These are phyloP conservation scores for Leptopilina myrica DNA, from an alignment of 2,888 invertebrate species.

Conservation along the genomic window DNA sequence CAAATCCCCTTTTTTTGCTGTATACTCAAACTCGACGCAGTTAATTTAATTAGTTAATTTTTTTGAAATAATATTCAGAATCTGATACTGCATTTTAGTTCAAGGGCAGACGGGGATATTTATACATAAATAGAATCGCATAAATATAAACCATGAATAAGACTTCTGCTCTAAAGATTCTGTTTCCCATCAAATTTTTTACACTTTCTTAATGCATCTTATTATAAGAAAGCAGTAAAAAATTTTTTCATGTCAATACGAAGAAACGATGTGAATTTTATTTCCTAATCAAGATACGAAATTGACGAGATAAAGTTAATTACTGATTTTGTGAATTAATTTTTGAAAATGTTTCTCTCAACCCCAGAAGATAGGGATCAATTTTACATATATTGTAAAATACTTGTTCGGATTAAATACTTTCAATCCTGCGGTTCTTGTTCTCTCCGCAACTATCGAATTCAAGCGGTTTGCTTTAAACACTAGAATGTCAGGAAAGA, in stretches of 20 bases:
- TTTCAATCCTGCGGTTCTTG: conserved; percentile 8
- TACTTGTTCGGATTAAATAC: neutral
- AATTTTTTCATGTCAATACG: too few species aligned
- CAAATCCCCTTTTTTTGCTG: neutral
- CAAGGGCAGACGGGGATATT: conserved; percentile 32
- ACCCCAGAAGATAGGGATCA: neutral
- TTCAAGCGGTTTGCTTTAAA: neutral
- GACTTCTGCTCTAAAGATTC: neutral
- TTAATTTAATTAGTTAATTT: neutral
- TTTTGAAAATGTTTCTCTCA: too few species aligned
- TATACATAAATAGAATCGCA: conserved; percentile 34
- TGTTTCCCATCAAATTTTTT: neutral
- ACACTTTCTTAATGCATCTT: neutral
- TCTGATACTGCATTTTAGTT: conserved; percentile 23
- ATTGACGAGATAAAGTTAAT: too few species aligned
- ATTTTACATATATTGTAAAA: conserved; percentile 1
- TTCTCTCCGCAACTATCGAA: conserved; percentile 9
- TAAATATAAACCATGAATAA: conserved; percentile 37
- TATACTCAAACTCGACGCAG: too few species aligned
- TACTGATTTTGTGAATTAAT: too few species aligned
- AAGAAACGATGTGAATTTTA: neutral
- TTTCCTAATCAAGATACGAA: neutral
- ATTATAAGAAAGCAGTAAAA: too few species aligned
- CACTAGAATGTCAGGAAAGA: conserved; percentile 23
- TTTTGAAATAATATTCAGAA: conserved; percentile 19